Percentiles rank a stretch among this genome's conserved stretches.
Evolutionary conservation across 1,140 invertebrate genomes (phyloP).

Genomic region (Gryon sp.): DNA sequence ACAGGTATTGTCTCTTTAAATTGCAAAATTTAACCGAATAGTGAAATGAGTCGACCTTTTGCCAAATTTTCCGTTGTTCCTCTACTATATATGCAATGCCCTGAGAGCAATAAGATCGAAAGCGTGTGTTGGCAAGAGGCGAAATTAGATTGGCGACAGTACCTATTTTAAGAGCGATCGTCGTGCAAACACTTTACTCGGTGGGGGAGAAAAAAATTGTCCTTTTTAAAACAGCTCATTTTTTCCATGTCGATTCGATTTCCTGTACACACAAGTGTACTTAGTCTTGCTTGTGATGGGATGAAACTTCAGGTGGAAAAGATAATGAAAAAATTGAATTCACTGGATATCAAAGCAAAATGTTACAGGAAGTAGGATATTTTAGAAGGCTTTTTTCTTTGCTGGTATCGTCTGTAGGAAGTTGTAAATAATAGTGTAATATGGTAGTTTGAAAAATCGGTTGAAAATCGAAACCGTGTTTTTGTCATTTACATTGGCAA

Average conservation of each 20-base stretch:
- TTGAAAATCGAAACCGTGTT: not conserved
- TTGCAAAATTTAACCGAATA: slow-evolving; percentile 46
- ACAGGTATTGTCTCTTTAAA: slow-evolving; percentile 61
- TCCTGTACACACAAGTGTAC: slow-evolving; percentile 6
- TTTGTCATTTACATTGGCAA: not conserved
- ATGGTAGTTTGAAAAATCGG: no score
- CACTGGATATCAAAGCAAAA: no score
- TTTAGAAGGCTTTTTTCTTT: no score
- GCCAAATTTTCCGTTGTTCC: slow-evolving; percentile 37
- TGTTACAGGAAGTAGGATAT: no score
- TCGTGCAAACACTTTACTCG: slow-evolving; percentile 36
- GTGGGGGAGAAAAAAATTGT: no score
- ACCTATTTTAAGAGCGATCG: slow-evolving; percentile 32
- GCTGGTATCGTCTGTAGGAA: no score
- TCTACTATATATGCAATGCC: slow-evolving; percentile 1
- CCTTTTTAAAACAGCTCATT: slow-evolving; percentile 23
- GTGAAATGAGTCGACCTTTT: slow-evolving; percentile 19
- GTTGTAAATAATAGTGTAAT: no score
- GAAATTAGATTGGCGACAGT: slow-evolving; percentile 49
- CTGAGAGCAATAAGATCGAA: slow-evolving; percentile 38
- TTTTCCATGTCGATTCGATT: slow-evolving; percentile 20
- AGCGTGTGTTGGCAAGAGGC: slow-evolving; percentile 44
- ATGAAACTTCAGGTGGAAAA: no score
- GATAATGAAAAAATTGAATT: no score
- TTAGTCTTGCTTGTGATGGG: no score